These are phyloP conservation scores for Anoplophora glabripennis DNA, from an alignment of 1,140 invertebrate genomes.

Conservation along the genomic window DNA sequence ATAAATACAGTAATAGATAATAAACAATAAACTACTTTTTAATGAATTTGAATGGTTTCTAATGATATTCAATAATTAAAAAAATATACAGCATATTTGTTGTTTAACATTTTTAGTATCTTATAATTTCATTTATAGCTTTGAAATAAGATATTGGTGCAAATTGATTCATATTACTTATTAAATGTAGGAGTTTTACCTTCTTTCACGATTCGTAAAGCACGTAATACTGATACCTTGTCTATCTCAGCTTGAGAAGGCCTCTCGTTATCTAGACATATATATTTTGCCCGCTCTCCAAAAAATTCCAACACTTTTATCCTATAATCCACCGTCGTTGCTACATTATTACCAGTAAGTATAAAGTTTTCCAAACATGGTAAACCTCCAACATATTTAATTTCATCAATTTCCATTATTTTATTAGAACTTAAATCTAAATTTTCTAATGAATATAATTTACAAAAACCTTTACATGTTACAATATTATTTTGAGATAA, in stretches of 20 bases:
- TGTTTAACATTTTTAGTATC: no score
- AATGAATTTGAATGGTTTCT: no score
- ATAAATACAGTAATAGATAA: no score
- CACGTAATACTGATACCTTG: constrained; percentile 84
- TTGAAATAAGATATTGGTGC: no score
- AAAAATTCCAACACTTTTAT: constrained; percentile 85
- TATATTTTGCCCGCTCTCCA: constrained; percentile 69
- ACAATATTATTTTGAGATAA: constrained; percentile 82
- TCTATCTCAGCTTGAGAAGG: constrained; percentile 86
- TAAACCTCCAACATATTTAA: constrained; percentile 73
- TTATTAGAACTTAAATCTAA: constrained; percentile 85
- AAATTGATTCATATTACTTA: no score
- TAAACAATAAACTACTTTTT: no score
- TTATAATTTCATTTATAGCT: no score
- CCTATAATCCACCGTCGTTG: constrained; percentile 83
- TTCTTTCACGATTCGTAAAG: constrained; percentile 61
- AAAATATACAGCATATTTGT: no score
- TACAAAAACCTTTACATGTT: constrained; percentile 72
- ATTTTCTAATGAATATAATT: constrained; percentile 79
- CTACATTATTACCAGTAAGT: constrained; percentile 86
- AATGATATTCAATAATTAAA: no score
- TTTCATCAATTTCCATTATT: constrained; percentile 76
- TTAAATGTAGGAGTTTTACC: constrained; percentile 39
- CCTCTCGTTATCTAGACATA: constrained; percentile 83
- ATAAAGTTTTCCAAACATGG: constrained; percentile 84